Conservation (phyloP, 2,888 invertebrate species). For the Zhuqinia jingwanae region DNA sequence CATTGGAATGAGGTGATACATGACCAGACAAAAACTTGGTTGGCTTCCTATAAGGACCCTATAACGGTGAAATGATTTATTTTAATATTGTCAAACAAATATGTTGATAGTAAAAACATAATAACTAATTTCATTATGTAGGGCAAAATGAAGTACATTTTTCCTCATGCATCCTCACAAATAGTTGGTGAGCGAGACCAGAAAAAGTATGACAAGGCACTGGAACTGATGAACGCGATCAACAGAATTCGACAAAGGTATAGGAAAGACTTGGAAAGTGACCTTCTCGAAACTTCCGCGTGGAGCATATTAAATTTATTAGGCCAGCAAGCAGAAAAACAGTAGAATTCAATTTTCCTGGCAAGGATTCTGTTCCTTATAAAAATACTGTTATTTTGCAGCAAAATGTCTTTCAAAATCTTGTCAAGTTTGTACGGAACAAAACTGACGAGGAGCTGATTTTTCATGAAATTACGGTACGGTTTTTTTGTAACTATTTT, state of each 20-base stretch:
- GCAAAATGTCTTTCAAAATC: too few species aligned
- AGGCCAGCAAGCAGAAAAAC: conserved; percentile 89
- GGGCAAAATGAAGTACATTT: conserved; percentile 42
- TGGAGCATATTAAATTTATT: conserved; percentile 92
- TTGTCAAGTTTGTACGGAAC: conserved; percentile 97
- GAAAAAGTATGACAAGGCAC: conserved; percentile 45
- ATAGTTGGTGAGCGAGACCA: background rate
- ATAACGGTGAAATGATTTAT: background rate
- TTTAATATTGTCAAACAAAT: background rate
- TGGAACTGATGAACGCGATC: conserved; percentile 47
- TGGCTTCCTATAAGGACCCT: conserved; percentile 30
- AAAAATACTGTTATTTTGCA: too few species aligned
- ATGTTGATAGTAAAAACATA: background rate
- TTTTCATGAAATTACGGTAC: conserved; percentile 93
- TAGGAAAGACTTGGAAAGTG: conserved; percentile 95
- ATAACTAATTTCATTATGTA: background rate
- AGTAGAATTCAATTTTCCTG: conserved; percentile 84
- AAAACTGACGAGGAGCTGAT: conserved; percentile 97
- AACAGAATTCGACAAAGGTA: conserved; percentile 82
- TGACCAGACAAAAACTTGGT: conserved; percentile 82
- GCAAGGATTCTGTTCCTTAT: conserved; percentile 95
- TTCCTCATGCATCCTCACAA: background rate
- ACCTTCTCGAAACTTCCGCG: conserved; percentile 98
- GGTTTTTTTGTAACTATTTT: too few species aligned
- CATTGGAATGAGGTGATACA: conserved; percentile 84